Base-by-base conservation (phyloP, 2,113 vertebrate species). In the Sinocyclocheilus maitianheensis region DNA sequence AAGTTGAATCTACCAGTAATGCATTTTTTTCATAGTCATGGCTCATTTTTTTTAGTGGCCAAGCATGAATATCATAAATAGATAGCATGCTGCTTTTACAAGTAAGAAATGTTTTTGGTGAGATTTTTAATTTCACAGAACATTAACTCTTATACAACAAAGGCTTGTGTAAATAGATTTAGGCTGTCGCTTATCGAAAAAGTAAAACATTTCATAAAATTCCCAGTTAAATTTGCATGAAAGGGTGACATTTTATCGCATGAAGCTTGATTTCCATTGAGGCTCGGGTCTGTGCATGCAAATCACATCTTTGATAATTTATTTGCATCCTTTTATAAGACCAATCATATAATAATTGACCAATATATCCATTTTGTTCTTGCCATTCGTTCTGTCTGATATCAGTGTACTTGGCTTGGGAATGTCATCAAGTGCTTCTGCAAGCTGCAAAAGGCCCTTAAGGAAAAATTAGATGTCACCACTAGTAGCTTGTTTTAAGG, bases 121-220 rank as follows among this genome's bases (percentile, higher is more conserved):
- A 88, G 87, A 81, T 90, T 90, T 90, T 93, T 94, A 91, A 93
- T 93, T 94, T 94, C 91, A 93, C 92, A 93, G 58, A 90, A 92
- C 92, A 94, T 93, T 93, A 93, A 92, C 86, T 91, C 89, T 91
- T 91, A 89, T 89, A 91, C 91, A 92, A 93, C 87, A 90, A 82
- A 86, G 87, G 81, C 88, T 89, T 90, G 86, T 85, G 88, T 84
- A 92, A 92, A 92, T 88, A 88, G 87, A 91, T 91, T 85, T 93
- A 51, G 84, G 84, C 86, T 77, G 86, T 91, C 89, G 87, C 89
- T 87, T 88, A 90, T 91, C 87, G 81, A 91, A 84, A 90, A 90
- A 88, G 78, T 91, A 88, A 89, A 87, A 88, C 77, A 84, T 60
- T 85, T 88, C 81, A 86, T 85, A 71, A 84, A 90, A 89, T 82